Conservation (phyloP, 2,888 invertebrate genomes). For the Epinotia bilunana region DNA sequence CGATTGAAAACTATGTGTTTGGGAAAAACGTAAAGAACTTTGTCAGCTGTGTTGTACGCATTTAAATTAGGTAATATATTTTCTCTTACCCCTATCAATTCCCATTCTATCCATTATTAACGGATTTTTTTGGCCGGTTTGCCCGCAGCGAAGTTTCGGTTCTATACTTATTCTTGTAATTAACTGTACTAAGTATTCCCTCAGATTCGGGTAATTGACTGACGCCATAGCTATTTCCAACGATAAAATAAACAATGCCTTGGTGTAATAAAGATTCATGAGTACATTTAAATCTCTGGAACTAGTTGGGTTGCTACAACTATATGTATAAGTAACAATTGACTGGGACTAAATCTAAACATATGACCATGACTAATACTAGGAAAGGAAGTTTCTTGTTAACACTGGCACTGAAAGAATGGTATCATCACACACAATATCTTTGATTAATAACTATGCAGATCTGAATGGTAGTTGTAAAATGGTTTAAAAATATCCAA, state of each 20-base stretch:
- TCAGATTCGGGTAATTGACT: slow-evolving; percentile 21
- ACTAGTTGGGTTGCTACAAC: slow-evolving; percentile 1
- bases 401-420: background rate
- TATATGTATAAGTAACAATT: background rate
- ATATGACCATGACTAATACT: slow-evolving; percentile 6
- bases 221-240: slow-evolving; percentile 44
- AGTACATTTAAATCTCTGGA: background rate
- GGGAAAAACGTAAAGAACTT: slow-evolving; percentile 13
- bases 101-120: background rate
- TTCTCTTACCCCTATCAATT: background rate
- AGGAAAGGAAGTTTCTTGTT: slow-evolving; percentile 14
- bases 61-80: slow-evolving; percentile 40
- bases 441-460: background rate
- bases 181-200: background rate
- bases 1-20: slow-evolving; percentile 9
- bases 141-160: no score
- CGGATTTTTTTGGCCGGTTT: background rate
- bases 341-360: background rate
- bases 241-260: slow-evolving; percentile 38
- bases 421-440: background rate
- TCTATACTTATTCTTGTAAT: background rate
- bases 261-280: slow-evolving; percentile 22
- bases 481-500: no score
- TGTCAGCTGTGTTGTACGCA: slow-evolving; percentile 22
- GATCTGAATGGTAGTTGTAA: no score